Percentiles rank a stretch among this genome's conserved stretches.
These are phyloP conservation scores for Drymodes brunneopygia DNA, from an alignment of 2,113 vertebrate genomes.

Conservation along the genomic window DNA sequence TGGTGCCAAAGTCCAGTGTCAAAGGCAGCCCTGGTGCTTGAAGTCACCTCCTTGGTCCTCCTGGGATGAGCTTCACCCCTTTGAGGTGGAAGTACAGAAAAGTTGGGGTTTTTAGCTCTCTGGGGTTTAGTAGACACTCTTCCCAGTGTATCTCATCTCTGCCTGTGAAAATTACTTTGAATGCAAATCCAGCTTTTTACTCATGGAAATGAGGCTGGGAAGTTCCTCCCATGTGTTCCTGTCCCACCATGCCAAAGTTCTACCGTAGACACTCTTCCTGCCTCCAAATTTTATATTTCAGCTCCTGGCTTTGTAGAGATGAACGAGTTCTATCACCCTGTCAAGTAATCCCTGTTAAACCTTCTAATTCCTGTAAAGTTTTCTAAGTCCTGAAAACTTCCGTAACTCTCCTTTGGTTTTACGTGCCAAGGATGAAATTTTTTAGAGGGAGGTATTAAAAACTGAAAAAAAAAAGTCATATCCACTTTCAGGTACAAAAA, in stretches of 20 bases:
- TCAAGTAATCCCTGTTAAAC: background rate
- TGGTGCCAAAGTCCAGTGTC: background rate
- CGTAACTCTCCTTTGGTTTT: background rate
- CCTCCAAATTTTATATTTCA: background rate
- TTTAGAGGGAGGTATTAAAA: background rate
- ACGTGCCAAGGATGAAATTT: background rate
- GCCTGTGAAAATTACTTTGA: background rate
- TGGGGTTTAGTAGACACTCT: too few relatives aligned
- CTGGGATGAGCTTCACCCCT: background rate
- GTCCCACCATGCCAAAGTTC: background rate
- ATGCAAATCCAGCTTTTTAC: background rate
- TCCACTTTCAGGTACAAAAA: conserved; percentile 37
- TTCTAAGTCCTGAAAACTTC: background rate
- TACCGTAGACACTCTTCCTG: rapidly evolving
- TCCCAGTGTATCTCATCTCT: background rate
- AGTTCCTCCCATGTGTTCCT: background rate
- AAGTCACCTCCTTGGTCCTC: background rate
- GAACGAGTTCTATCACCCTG: background rate
- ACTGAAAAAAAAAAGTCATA: background rate
- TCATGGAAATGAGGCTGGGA: background rate
- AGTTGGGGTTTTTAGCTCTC: background rate
- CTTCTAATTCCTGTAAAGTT: background rate
- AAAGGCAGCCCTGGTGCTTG: background rate
- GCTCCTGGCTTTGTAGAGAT: background rate
- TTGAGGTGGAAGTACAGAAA: too few relatives aligned